Evolutionary conservation across 2,797 vertebrate species (phyloP).

Genomic region (Agapornis canus): DNA sequence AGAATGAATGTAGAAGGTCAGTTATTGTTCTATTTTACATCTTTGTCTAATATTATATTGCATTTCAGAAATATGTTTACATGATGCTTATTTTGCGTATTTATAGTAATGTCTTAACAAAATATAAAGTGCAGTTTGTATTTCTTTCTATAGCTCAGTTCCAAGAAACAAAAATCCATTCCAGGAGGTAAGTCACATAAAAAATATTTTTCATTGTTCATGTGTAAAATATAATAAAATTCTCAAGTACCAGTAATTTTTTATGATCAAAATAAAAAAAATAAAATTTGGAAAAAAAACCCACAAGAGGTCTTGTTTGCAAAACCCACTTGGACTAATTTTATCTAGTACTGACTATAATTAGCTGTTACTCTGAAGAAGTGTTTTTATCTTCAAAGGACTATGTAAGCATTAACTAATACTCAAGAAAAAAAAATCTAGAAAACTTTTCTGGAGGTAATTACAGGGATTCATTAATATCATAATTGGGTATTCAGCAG

Average conservation of each 20-base stretch:
- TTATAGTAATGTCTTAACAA: background rate
- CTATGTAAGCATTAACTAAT: background rate
- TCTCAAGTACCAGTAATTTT: background rate
- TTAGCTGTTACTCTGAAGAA: background rate
- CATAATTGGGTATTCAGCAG: background rate
- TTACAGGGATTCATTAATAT: background rate
- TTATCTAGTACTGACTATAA: background rate
- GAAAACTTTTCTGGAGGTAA: background rate
- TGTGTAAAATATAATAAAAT: background rate
- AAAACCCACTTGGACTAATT: constrained; percentile 9
- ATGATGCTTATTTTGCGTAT: background rate
- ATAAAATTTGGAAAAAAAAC: background rate
- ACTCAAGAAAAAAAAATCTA: background rate
- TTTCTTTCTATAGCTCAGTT: constrained; percentile 86
- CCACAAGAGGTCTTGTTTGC: background rate
- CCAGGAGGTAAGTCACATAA: constrained; percentile 87
- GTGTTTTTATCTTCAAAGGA: constrained; percentile 5
- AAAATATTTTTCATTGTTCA: background rate
- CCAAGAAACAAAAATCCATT: constrained; percentile 98
- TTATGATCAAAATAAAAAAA: background rate
- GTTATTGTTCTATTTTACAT: background rate
- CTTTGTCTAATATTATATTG: background rate
- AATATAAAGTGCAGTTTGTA: background rate
- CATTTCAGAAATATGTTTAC: background rate
- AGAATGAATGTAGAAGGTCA: background rate